Evolutionary conservation across 2,797 vertebrate genomes (phyloP), one percentile per base, ranked within the genome.

Genomic region (Etheostoma nigrum): DNA sequence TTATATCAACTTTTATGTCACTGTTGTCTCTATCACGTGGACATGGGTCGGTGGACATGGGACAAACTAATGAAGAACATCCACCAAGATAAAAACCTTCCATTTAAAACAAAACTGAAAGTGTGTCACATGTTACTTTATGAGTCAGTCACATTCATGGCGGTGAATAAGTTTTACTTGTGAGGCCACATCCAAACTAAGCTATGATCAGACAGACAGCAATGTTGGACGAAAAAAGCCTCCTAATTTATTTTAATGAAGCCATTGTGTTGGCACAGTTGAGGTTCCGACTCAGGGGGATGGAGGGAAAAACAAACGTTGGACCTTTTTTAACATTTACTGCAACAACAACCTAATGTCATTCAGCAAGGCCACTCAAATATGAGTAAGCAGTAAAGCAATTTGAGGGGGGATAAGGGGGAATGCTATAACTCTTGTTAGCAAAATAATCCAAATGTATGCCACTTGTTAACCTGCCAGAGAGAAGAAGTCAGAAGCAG

Each of bases 51-150:
- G 27, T 27, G 27, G 27, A 19, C 10, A 19, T 25, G 19, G 18
- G 13, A 3, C 6, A 19, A 33, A 14, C 9, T 23, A 44, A 9
- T 30, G 16, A 47, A 30, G 3, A 64, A 30, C 25, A n/a, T 19
- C 44, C 11, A n/a, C 44, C 10, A 5, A 30, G 11, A 48, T 15
- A 15, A 48, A 64, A 64, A 33, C 30, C 30, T 30, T n/a, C 33
- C 0, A 13, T 27, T 61, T 4, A 16, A 33, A 57, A 59, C 57
- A 57, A 44, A 36, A 59, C 45, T 58, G 25, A 69, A 65, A 30
- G 23, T 63, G 15, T 8, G 55, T 72, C 55, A 72, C 23, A 67
- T 57, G 8, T 58, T 52, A n/a, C 5, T 30, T 53, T 19, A 58
- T 48, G 55, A 62, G 33, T 52, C 33, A 67, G 57, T 23, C 3